phyloP scores from a whole-genome alignment of 2,888 invertebrate species.

The Malthinus flaveolus region DNA sequence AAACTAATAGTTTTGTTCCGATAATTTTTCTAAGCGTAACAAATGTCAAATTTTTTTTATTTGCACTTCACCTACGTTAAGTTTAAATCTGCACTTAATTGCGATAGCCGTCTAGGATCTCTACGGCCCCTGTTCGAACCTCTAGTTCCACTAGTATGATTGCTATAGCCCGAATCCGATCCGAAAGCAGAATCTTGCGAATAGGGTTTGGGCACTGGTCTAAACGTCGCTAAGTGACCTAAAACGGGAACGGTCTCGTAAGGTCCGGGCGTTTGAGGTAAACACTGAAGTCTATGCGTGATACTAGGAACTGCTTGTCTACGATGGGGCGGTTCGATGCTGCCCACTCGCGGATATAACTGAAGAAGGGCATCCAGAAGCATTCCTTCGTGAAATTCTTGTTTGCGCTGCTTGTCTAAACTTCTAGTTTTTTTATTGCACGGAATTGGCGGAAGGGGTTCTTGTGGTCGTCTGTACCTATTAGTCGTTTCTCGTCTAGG shows the following conservation, averaged over 20 bases:
- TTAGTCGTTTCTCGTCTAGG: conserved; percentile 54
- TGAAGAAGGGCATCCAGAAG: conserved; percentile 73
- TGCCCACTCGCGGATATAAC: conserved; percentile 72
- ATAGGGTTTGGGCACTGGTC: conserved; percentile 66
- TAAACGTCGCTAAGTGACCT: conserved; percentile 63
- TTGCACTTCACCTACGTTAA: conserved; percentile 43
- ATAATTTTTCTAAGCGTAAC: conserved; percentile 3
- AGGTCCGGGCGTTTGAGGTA: conserved; percentile 55
- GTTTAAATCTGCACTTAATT: conserved; percentile 54
- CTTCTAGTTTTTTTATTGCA: conserved; percentile 59
- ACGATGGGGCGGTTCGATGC: conserved; percentile 59
- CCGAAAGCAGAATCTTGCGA: conserved; percentile 79
- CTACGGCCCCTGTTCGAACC: conserved; percentile 50
- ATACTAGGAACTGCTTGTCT: conserved; percentile 49
- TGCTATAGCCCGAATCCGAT: conserved; percentile 85
- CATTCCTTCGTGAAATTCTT: conserved; percentile 81
- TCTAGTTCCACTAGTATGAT: conserved; percentile 69
- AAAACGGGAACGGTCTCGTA: conserved; percentile 74
- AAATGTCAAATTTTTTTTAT: background rate
- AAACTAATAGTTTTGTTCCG: background rate
- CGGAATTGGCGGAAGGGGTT: conserved; percentile 63
- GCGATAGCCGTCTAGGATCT: conserved; percentile 51
- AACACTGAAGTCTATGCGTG: conserved; percentile 52
- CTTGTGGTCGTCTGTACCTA: conserved; percentile 64
- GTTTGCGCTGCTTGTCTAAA: conserved; percentile 59